Base-by-base conservation (phyloP, 2,888 invertebrate species). In the Chaetogeoica ovagalla region DNA sequence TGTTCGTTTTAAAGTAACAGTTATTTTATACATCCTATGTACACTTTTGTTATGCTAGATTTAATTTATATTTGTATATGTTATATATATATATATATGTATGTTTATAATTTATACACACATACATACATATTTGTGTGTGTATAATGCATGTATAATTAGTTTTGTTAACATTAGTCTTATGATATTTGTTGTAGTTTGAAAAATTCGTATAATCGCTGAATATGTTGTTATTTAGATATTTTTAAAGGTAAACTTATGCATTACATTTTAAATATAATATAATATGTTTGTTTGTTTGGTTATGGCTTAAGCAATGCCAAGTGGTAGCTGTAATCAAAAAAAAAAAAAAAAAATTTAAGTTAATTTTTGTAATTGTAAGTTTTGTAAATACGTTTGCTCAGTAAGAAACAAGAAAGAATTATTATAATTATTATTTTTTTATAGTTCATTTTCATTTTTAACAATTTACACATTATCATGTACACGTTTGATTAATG, bases 1-100 rank as follows among this genome's bases (percentile, higher is more conserved):
- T 79, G 77, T 79, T 79, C 77, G 68, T 79, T 77, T 79, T 39
- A 76, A 68, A 75, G 37, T 77, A 60, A 62, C 52, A 79, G 43
- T 19, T 70, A 70, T 79, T 79, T 79, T 79, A 63, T 79, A 79
- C 55, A 70, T 79, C 60, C 70, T 79, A 76, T 76, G 37, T 30
- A 66, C 39, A 66, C 37, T 23, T 70, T 77, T 70, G 70, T 70
- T 79, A 70, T 79, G 23, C 9, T 70, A 79, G 52, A 37, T 77
- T 62, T 62, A 77, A 19, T 55, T 15, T 69, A 48, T 60, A 57
- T 52, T 21, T 13, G n/a, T 74, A 72, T 72, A 66, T 30, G 4
- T n/a, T 43, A 37, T 57, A 70, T 23, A 43, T 60, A 39, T 21
- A 59, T 43, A 17, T 71, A 43, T 60, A 48, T 72, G 30, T 48